Evolutionary conservation across 2,113 vertebrate species (phyloP).

Genomic region (Potamarius usumacintae): DNA sequence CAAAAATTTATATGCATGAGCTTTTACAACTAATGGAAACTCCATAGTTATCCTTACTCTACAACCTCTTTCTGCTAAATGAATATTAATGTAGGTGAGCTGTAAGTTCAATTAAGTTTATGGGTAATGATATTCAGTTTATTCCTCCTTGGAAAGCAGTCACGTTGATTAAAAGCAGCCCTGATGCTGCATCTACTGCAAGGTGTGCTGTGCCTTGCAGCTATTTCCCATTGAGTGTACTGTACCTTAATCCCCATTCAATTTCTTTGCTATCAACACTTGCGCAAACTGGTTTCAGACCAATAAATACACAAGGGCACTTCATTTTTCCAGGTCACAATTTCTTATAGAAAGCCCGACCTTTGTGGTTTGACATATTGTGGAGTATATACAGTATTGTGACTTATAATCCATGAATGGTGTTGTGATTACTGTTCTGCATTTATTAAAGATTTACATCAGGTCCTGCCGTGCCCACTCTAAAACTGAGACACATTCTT

Average conservation of each 20-base stretch:
- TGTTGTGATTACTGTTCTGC: background rate
- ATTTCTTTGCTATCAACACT: constrained; percentile 30
- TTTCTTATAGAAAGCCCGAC: constrained; percentile 3
- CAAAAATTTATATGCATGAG: constrained; percentile 73
- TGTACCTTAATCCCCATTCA: constrained; percentile 49
- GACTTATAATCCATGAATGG: constrained; percentile 11
- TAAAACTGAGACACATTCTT: background rate
- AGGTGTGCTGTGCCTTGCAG: constrained; percentile 63
- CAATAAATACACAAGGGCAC: constrained; percentile 27
- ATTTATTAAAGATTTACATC: constrained; percentile 30
- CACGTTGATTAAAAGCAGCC: constrained; percentile 75
- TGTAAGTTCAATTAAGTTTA: constrained; percentile 76
- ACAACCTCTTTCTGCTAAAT: constrained; percentile 72
- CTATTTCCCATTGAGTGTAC: constrained; percentile 62
- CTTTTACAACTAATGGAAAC: constrained; percentile 72
- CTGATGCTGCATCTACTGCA: constrained; percentile 58
- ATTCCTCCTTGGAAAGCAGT: constrained; percentile 76
- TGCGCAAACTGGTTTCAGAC: constrained; percentile 15
- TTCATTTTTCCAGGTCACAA: constrained; percentile 33
- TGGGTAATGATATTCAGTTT: constrained; percentile 80
- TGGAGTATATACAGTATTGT: background rate
- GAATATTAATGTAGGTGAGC: constrained; percentile 77
- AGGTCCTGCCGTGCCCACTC: background rate
- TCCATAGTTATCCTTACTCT: constrained; percentile 65
- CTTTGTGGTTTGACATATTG: background rate